phyloP scores from a whole-genome alignment of 2,888 invertebrate species.

The Thymelicus sylvestris region DNA sequence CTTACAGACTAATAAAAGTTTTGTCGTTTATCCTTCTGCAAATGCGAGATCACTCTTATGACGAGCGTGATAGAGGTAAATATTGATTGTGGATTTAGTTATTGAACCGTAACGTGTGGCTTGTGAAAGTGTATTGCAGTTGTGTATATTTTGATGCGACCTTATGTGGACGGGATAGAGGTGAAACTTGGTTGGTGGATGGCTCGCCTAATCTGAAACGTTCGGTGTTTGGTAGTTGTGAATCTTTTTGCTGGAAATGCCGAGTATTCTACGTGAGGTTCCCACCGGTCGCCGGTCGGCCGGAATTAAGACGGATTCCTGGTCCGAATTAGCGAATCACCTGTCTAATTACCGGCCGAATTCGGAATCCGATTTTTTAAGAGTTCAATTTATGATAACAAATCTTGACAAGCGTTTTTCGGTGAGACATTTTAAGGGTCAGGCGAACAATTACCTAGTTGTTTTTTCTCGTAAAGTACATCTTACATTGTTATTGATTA shows the following conservation, averaged over 20 bases:
- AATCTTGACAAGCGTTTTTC: constrained; percentile 29
- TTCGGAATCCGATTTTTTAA: constrained; percentile 53
- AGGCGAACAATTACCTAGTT: constrained; percentile 22
- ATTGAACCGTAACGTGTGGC: neutral
- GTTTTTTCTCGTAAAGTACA: neutral
- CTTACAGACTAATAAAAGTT: constrained; percentile 18
- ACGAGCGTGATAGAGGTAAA: neutral
- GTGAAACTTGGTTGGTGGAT: neutral
- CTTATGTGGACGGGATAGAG: neutral
- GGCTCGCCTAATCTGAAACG: constrained; percentile 8
- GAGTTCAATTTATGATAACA: constrained; percentile 35
- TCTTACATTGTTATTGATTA: neutral
- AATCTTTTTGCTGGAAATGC: constrained; percentile 53
- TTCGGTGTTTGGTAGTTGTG: constrained; percentile 9
- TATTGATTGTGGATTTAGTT: neutral
- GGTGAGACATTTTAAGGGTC: constrained; percentile 36
- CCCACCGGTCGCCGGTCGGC: constrained; percentile 63
- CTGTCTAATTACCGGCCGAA: constrained; percentile 77
- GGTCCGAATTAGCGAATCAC: constrained; percentile 81
- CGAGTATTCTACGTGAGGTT: constrained; percentile 80
- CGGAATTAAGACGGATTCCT: constrained; percentile 75
- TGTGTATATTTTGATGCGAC: neutral
- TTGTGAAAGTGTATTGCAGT: constrained; percentile 1
- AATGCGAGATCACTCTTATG: constrained; percentile 1
- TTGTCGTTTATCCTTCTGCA: neutral